phyloP scores from a whole-genome alignment of 2,888 invertebrate genomes.

The Strigamia crassipes region DNA sequence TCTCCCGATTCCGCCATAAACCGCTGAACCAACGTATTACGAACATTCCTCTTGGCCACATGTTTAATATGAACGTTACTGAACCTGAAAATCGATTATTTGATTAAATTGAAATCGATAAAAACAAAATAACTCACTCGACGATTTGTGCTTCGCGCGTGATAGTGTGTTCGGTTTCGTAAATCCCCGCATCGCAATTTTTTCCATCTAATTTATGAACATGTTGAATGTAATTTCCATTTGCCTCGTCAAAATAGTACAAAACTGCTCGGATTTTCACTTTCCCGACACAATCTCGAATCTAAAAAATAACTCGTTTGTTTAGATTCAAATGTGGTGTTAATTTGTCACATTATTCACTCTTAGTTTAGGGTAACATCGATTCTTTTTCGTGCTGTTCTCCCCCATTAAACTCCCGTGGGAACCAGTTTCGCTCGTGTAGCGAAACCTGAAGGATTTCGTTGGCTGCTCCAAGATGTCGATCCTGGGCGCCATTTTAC shows the following conservation, averaged over 20 bases:
- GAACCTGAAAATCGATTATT: not conserved
- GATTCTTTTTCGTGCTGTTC: not conserved
- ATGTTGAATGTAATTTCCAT: not conserved
- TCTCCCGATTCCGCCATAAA: not conserved
- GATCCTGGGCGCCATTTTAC: not conserved
- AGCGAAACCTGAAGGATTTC: not conserved
- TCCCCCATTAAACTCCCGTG: slow-evolving; percentile 5
- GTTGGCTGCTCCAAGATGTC: not conserved
- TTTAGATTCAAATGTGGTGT: too few relatives aligned
- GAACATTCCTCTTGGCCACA: not conserved
- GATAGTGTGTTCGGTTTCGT: not conserved
- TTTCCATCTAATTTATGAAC: not conserved
- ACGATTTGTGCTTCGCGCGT: not conserved
- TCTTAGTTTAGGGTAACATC: not conserved
- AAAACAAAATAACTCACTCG: not conserved
- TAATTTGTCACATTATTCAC: not conserved
- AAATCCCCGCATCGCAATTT: not conserved
- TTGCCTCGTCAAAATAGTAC: not conserved
- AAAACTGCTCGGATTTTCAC: not conserved
- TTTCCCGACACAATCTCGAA: not conserved
- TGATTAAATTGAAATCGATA: not conserved
- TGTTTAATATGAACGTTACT: not conserved
- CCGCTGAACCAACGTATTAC: not conserved
- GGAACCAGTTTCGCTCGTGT: not conserved
- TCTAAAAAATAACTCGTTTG: not conserved